Evolutionary conservation across 2,113 vertebrate species (phyloP).

Genomic region (Fukomys damarensis): DNA sequence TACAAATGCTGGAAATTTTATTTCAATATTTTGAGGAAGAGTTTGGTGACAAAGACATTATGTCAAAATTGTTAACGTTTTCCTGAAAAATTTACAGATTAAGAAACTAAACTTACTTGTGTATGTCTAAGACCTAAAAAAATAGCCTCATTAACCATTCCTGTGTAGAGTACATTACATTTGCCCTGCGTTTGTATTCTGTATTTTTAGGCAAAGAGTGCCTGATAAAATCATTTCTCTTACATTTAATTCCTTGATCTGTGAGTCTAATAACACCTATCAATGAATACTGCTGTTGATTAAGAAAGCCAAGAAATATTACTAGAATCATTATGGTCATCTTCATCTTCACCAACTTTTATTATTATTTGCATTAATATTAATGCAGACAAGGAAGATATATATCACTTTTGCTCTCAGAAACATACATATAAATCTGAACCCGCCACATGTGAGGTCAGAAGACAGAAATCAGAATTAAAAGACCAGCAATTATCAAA

Average conservation of each 20-base stretch:
- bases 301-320: not conserved
- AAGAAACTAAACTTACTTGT: not conserved
- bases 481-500: not conserved
- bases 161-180: not conserved
- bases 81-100: not conserved
- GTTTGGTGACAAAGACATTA: not conserved
- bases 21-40: not conserved
- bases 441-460: not conserved
- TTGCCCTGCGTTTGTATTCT: not conserved
- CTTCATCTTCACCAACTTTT: not conserved
- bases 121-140: not conserved
- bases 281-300: not conserved
- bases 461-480: slow-evolving; percentile 4
- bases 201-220: not conserved
- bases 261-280: not conserved
- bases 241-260: not conserved
- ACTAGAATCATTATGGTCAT: not conserved
- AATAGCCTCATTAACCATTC: not conserved
- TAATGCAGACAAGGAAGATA: not conserved
- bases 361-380: not conserved
- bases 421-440: not conserved
- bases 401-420: not conserved
- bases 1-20: not conserved
- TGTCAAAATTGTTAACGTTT: not conserved
- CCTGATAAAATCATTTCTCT: not conserved